Base-by-base conservation (phyloP, 2,888 invertebrate species). In the Lasius fuliginosus region DNA sequence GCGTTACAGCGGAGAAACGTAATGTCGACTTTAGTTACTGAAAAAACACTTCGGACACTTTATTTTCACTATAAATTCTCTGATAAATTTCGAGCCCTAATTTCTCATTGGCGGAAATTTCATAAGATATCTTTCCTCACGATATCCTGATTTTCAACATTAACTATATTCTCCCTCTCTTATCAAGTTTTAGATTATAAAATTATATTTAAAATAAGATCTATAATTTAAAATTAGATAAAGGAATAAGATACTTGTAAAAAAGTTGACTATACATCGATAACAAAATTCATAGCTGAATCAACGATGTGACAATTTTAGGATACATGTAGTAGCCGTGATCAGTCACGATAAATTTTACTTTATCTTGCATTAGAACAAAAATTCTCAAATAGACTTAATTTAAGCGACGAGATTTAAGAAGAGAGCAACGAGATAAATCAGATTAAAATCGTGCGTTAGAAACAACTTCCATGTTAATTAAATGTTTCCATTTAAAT, bases 401-500 rank as follows among this genome's bases (percentile, higher is more conserved):
- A 56, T 11, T 36, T 23, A 12, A 6, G 18, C 18, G 23, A 53
- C 12, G 30, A 67, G 56, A 67, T 65, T 53, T 53, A 18, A n/a
- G 15, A 46, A 46, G 18, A 18, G 18, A n/a, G 8, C 18, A n/a
- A 49, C 8, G 6, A 49, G 18, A 49, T 49, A 49, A 49, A 49
- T 49, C 1, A 49, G 49, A 49, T 49, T n/a, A 49, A 49, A 49
- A 67, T 77, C 33, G 58, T 42, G 40, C 23, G 49, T 18, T 49
- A 49, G 18, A 8, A 18, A 30, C n/a, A 42, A 56, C 12, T 56
- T 77, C 5, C 40, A 30, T 23, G 30, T 67, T 56, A 56, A 77
- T 77, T 68, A 27, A 3, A 67, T 56, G n/a, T 77, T n/a, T 46
- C n/a, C 40, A 58, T 77, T 77, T 58, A 77, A 67, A n/a, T 67